A percentile compares a stretch with the other conserved stretches of the same genome.
Evolutionary conservation across 2,888 invertebrate species (phyloP).

Genomic region (Pristionchus japonicus): DNA sequence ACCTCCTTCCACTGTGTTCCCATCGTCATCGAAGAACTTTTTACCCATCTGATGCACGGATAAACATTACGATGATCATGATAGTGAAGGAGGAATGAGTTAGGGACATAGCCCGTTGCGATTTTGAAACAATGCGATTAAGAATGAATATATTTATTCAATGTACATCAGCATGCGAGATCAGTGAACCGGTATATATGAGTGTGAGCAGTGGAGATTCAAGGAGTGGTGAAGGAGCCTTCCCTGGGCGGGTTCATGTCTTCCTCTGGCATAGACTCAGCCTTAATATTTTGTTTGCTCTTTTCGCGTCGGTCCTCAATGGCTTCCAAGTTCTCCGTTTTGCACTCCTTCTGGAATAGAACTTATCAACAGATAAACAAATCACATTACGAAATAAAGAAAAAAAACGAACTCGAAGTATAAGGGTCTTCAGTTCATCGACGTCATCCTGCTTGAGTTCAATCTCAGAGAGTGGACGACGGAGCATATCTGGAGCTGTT

Average conservation of each 20-base stretch:
- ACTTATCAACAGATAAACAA: no score
- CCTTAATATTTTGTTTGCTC: background rate
- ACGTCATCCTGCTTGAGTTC: slow-evolving; percentile 36
- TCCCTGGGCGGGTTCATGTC: background rate
- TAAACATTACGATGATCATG: background rate
- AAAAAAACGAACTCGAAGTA: background rate
- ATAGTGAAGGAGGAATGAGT: slow-evolving; percentile 13
- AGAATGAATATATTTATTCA: background rate
- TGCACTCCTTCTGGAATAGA: background rate
- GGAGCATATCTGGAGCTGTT: background rate
- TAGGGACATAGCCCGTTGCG: slow-evolving; percentile 41
- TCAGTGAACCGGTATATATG: background rate
- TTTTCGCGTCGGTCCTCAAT: background rate
- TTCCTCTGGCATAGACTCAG: background rate
- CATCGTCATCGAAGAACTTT: slow-evolving; percentile 33
- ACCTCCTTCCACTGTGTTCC: slow-evolving; percentile 17
- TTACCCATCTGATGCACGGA: slow-evolving; percentile 25
- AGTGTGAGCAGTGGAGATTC: background rate
- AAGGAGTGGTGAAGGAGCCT: slow-evolving; percentile 11
- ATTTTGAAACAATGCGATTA: background rate
- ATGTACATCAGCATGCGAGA: slow-evolving; percentile 40
- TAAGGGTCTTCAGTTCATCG: slow-evolving; percentile 23
- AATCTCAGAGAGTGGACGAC: slow-evolving; percentile 43
- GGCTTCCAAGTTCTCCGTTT: slow-evolving; percentile 14
- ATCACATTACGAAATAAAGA: background rate